phyloP scores from a whole-genome alignment of 2,888 invertebrate species.

The Galeopsomyia nigrocyanea region DNA sequence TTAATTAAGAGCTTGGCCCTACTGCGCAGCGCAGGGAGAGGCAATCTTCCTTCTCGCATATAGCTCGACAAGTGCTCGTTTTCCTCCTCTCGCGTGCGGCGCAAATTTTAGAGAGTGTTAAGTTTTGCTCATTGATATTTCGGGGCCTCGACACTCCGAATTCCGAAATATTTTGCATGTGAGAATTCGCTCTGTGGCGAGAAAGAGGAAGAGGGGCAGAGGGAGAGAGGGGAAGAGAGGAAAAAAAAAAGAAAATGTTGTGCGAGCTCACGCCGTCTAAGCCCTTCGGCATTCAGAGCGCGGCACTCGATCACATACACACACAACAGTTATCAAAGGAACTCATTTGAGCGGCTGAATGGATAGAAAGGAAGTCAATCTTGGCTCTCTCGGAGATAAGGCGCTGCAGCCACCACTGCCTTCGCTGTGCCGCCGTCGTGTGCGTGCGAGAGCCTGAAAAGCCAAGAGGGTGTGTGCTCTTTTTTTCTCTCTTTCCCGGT shows the following conservation, averaged over 20 bases:
- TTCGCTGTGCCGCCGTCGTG: background rate
- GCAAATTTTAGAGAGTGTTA: background rate
- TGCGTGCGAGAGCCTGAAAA: background rate
- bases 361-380: constrained; percentile 68
- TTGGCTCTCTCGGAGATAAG: constrained; percentile 67
- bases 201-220: background rate
- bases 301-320: constrained; percentile 61
- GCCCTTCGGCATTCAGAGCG: constrained; percentile 67
- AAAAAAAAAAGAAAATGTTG: constrained; percentile 24
- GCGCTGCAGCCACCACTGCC: constrained; percentile 56
- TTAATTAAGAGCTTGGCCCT: constrained; percentile 65
- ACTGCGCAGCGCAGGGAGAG: constrained; percentile 48
- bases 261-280: constrained; percentile 56
- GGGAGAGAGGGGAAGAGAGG: background rate
- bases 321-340: constrained; percentile 69
- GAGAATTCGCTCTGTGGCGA: constrained; percentile 14
- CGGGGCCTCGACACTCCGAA: background rate
- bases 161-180: too few relatives aligned
- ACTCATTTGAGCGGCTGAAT: constrained; percentile 68
- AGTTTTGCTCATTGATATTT: too few relatives aligned
- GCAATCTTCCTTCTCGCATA: constrained; percentile 1
- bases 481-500: background rate
- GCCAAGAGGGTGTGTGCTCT: background rate
- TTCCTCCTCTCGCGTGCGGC: background rate
- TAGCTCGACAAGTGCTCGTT: background rate